Evolutionary conservation across 1,140 invertebrate species (phyloP), one percentile per base, ranked within the genome.

Genomic region (Atta colombica): DNA sequence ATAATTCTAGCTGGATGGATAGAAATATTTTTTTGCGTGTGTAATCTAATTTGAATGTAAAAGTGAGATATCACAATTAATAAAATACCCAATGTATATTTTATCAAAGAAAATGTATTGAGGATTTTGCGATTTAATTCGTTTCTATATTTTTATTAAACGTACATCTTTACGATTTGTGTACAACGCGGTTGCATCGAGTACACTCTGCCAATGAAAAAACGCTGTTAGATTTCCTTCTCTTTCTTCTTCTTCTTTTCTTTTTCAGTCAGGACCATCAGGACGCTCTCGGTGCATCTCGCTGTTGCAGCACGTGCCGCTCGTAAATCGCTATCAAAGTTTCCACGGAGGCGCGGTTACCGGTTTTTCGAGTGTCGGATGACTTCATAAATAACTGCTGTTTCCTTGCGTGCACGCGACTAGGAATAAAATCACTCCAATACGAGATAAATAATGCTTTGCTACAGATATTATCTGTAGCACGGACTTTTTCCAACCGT

Each of bases 241-340:
- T 45, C n/a, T 6, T 8, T 16, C 8, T 12, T 2, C 21, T 7
- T 55, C 12, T 10, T 8, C 16, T 16, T n/a, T 12, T 2, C 21
- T 7, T 55, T 18, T 10, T 8, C 35, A 55, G 1, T 18, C 35
- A 10, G 31, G 16, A 18, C 3, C 14, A 16, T 80, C 63, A n/a
- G 21, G 31, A 35, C 31, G 31, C 0, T 80, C 49, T 68, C 63
- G 49, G 49, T 71, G 31, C 25, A 31, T 81, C 60, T 77, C 31
- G 63, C 49, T 18, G 77, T 5, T 31, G 49, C 14, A 92, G 92
- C 92, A 93, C 92, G 92, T 88, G 92, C 89, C 91, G 86, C 90
- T 93, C 92, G 92, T 93, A 93, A 93, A 93, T 93, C 92, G 90
- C 92, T 93, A 90, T 87, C 89, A 89, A 89, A 93, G 89, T 91